Base-by-base conservation (phyloP, 1,140 invertebrate species). In the Akabosia matsudoensis region DNA sequence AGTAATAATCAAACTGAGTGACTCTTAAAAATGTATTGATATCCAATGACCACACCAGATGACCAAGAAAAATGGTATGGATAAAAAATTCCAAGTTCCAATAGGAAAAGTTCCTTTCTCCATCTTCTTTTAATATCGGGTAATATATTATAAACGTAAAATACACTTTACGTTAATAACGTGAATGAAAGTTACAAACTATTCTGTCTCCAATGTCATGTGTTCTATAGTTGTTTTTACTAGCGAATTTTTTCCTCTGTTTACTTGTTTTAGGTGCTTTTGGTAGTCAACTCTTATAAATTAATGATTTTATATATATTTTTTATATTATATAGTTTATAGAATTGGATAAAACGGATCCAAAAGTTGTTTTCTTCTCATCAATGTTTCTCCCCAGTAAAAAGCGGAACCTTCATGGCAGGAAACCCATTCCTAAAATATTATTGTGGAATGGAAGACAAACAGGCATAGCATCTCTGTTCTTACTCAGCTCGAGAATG, bases 401-500 rank as follows among this genome's bases (percentile, higher is more conserved):
- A n/a, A n/a, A n/a, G n/a, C n/a, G n/a, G n/a, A n/a, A n/a, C n/a
- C n/a, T n/a, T n/a, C n/a, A n/a, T n/a, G n/a, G n/a, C n/a, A n/a
- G n/a, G n/a, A n/a, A n/a, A n/a, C n/a, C n/a, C n/a, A n/a, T n/a
- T n/a, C n/a, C n/a, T n/a, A n/a, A n/a, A n/a, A n/a, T n/a, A n/a
- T n/a, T n/a, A n/a, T n/a, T n/a, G n/a, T n/a, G n/a, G n/a, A n/a
- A 14, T 61, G 54, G 24, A 22, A 61, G 75, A 61, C 31, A 76
- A 56, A 14, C 14, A 18, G 70, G 3, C 1, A 70, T 14, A 14
- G 37, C 7, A 24, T 61, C 14, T 61, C 13, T 61, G 54, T 22
- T 61, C 13, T 61, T 13, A 14, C 13, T n/a, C 24, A n/a, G 54
- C 54, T 51, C 13, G 14, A 45, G 37, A 45, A 45, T 45, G 24